Evolutionary conservation across 2,888 invertebrate species (phyloP).

Genomic region (Elmis aenea): DNA sequence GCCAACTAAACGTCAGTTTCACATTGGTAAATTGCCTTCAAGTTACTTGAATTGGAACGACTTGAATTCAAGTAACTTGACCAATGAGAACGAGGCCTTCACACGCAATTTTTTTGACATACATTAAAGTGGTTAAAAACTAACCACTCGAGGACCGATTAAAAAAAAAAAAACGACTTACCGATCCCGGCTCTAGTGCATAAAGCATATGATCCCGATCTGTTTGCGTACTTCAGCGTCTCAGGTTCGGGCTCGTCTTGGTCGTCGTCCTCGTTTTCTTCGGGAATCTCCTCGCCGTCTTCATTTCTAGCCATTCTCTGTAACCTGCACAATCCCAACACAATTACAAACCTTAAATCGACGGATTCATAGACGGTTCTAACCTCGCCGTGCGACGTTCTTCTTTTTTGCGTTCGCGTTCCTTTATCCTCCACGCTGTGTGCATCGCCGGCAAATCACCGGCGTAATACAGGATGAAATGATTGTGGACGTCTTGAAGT

Average conservation of each 20-base stretch:
- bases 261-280: constrained; percentile 51
- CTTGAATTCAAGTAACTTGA: too few relatives aligned
- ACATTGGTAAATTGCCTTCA: too few relatives aligned
- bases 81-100: too few relatives aligned
- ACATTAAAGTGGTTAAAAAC: not conserved
- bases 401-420: constrained; percentile 57
- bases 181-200: constrained; percentile 81
- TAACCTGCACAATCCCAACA: constrained; percentile 48
- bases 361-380: not conserved
- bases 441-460: constrained; percentile 81
- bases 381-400: constrained; percentile 45
- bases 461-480: constrained; percentile 90
- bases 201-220: constrained; percentile 84
- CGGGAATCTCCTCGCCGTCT: constrained; percentile 60
- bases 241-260: constrained; percentile 57
- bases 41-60: too few relatives aligned
- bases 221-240: constrained; percentile 75
- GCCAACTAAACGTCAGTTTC: too few relatives aligned
- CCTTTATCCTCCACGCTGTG: constrained; percentile 62
- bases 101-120: too few relatives aligned
- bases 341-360: not conserved
- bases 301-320: constrained; percentile 55
- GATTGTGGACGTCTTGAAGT: constrained; percentile 86
- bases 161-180: constrained; percentile 29
- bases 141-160: not conserved